These are phyloP conservation scores for Choloepus hoffmanni DNA, from an alignment of 2,113 vertebrate species.

Conservation along the genomic window DNA sequence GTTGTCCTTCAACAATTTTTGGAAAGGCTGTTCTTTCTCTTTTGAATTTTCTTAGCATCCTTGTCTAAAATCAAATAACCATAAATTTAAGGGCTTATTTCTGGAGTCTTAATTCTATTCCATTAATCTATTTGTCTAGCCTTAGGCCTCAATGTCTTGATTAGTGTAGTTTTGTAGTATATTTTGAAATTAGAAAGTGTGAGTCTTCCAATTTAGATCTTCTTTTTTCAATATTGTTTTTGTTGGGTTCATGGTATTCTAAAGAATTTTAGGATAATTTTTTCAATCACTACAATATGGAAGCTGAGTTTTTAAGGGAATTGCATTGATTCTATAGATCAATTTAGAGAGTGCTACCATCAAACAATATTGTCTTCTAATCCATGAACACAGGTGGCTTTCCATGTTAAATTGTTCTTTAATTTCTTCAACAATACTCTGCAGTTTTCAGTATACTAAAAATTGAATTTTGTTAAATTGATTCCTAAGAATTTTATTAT, in stretches of 20 bases:
- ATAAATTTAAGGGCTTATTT: neutral
- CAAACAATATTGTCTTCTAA: neutral
- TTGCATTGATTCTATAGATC: neutral
- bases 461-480: neutral
- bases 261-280: neutral
- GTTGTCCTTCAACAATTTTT: neutral
- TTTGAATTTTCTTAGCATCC: neutral
- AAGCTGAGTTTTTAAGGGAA: neutral
- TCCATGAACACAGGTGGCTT: neutral
- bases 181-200: neutral
- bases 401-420: neutral
- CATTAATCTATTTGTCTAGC: neutral
- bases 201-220: neutral
- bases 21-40: neutral
- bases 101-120: neutral
- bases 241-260: neutral
- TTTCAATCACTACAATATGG: neutral
- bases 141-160: too few species aligned
- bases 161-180: neutral
- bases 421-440: conserved; percentile 1
- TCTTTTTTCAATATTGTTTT: neutral
- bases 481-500: neutral
- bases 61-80: neutral
- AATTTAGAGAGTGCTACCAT: neutral
- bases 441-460: neutral